Conservation (phyloP, 2,113 vertebrate species). For the Morone chrysops region DNA sequence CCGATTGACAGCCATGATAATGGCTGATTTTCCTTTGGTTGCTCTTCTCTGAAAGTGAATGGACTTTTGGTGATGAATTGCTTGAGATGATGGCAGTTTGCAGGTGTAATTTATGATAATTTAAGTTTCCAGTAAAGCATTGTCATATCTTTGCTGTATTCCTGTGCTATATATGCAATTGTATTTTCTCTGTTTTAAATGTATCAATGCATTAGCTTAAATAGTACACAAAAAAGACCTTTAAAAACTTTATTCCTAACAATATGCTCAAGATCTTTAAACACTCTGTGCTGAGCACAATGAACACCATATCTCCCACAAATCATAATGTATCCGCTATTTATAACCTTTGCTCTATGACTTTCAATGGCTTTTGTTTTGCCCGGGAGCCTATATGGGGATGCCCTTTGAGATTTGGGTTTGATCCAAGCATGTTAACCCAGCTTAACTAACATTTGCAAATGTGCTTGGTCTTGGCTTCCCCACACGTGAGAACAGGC, state of each 20-base stretch:
- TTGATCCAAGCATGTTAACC: slow-evolving; percentile 47
- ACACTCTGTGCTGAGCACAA: slow-evolving; percentile 31
- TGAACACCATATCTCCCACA: background rate
- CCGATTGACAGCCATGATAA: background rate
- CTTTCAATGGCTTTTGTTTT: slow-evolving; percentile 73
- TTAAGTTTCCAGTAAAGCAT: background rate
- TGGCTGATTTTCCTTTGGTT: background rate
- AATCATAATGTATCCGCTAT: slow-evolving; percentile 38
- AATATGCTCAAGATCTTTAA: slow-evolving; percentile 16
- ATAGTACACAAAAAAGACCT: no score
- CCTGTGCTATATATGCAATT: no score
- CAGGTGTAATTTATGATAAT: background rate
- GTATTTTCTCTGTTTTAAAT: background rate
- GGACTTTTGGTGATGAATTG: background rate
- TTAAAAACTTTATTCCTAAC: slow-evolving; percentile 28
- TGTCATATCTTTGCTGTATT: background rate
- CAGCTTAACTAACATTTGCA: slow-evolving; percentile 14
- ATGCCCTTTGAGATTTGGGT: slow-evolving; percentile 61
- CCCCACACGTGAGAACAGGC: slow-evolving; percentile 28
- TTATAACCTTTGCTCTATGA: slow-evolving; percentile 40
- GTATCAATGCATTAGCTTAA: no score
- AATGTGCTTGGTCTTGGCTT: slow-evolving; percentile 36
- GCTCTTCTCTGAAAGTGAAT: background rate
- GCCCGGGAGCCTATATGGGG: slow-evolving; percentile 5
- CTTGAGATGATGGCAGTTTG: background rate